phyloP scores from a whole-genome alignment of 1,140 invertebrate genomes.

The Brachionus plicatilis region DNA sequence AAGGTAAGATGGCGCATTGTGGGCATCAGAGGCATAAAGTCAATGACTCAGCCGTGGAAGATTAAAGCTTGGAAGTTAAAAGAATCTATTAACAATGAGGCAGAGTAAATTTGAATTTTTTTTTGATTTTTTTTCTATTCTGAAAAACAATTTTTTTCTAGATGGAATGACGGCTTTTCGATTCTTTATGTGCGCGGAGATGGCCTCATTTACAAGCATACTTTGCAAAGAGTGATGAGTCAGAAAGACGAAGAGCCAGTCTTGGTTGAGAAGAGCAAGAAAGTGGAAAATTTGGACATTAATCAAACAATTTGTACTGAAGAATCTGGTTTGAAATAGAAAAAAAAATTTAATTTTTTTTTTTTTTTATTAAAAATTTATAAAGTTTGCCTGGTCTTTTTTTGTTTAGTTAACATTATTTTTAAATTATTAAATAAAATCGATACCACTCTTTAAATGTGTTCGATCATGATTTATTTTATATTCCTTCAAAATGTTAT shows the following conservation, averaged over 20 bases:
- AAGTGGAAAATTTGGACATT: constrained; percentile 1
- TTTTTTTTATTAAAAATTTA: not conserved
- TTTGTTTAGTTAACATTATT: no score
- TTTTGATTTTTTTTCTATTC: not conserved
- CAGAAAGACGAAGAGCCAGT: constrained; percentile 25
- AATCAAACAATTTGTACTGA: not conserved
- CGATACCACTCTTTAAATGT: no score
- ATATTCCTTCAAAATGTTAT: no score
- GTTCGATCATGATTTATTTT: not conserved
- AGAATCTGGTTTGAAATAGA: not conserved
- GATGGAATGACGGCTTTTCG: constrained; percentile 28
- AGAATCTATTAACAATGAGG: not conserved
- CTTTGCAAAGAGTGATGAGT: constrained; percentile 7
- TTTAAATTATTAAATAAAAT: no score
- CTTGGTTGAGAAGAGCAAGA: not conserved
- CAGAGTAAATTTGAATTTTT: not conserved
- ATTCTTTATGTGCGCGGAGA: constrained; percentile 33
- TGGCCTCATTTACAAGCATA: constrained; percentile 35
- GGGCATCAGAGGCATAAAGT: not conserved
- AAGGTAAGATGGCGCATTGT: constrained; percentile 32
- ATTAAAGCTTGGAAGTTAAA: constrained; percentile 14
- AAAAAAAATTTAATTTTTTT: not conserved
- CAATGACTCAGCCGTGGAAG: constrained; percentile 28
- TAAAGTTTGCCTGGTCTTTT: no score
- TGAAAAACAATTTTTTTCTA: not conserved